Percentiles rank a stretch among this genome's conserved stretches.
These are phyloP conservation scores for Rhagoletis zephyria DNA, from an alignment of 1,140 invertebrate genomes.

Conservation along the genomic window DNA sequence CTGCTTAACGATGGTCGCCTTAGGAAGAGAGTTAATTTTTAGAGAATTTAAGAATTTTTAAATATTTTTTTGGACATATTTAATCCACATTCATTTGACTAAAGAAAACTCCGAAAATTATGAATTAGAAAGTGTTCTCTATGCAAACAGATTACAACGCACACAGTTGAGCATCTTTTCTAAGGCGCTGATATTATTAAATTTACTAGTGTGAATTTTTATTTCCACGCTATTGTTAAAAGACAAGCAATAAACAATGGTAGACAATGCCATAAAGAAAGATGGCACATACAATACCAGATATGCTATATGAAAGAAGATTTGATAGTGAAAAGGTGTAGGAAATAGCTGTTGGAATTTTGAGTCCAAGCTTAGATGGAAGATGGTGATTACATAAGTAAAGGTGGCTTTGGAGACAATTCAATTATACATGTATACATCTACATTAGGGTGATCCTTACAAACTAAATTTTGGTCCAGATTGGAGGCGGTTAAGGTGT, in stretches of 20 bases:
- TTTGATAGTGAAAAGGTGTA: background rate
- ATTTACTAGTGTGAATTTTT: background rate
- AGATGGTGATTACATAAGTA: background rate
- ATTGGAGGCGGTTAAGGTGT: no score
- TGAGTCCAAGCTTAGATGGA: background rate
- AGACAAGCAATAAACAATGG: constrained; percentile 26
- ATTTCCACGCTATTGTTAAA: constrained; percentile 1
- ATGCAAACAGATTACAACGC: background rate
- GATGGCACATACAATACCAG: background rate
- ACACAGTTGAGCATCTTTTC: background rate
- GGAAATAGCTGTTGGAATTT: background rate
- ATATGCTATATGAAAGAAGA: background rate
- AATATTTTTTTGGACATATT: constrained; percentile 8
- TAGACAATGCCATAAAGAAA: background rate
- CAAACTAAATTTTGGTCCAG: no score
- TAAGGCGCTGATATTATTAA: background rate
- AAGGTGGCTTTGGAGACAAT: background rate
- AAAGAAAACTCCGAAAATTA: constrained; percentile 10
- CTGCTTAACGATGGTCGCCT: no score
- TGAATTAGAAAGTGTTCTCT: constrained; percentile 37
- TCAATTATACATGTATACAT: no score
- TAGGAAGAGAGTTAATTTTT: no score
- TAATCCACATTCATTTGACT: background rate
- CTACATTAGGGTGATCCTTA: no score
- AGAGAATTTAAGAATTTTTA: background rate